phyloP scores from a whole-genome alignment of 2,888 invertebrate genomes.

The Dicycla oo region DNA sequence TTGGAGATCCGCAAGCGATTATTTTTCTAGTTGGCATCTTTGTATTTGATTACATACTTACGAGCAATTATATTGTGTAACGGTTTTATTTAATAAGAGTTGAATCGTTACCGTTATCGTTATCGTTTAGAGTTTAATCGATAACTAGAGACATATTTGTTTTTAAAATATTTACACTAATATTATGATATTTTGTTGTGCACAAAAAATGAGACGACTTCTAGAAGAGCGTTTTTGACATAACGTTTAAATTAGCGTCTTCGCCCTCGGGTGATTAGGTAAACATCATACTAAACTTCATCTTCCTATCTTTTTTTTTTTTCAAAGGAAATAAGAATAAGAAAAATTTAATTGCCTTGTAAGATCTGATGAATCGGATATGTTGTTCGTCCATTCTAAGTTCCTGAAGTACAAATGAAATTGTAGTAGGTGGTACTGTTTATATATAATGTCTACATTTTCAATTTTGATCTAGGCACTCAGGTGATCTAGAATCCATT shows the following conservation, averaged over 20 bases:
- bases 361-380: no score
- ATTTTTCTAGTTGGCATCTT: slow-evolving; percentile 50
- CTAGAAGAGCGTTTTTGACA: background rate
- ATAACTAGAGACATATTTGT: background rate
- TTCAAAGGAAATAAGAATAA: no score
- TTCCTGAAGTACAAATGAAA: no score
- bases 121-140: no score
- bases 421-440: background rate
- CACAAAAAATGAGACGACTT: background rate
- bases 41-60: slow-evolving; percentile 22
- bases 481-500: background rate
- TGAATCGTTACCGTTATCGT: background rate
- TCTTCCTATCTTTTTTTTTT: no score
- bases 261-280: no score
- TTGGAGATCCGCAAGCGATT: slow-evolving; percentile 71
- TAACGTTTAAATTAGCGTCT: no score
- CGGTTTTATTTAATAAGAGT: slow-evolving; percentile 30
- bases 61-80: slow-evolving; percentile 4
- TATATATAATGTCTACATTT: background rate
- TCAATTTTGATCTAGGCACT: background rate
- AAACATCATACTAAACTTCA: no score
- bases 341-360: no score
- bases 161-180: background rate
- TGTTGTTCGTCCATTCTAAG: no score
- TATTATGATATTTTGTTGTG: background rate